phyloP scores from a whole-genome alignment of 2,888 invertebrate genomes.

The Dolomedes plantarius region DNA sequence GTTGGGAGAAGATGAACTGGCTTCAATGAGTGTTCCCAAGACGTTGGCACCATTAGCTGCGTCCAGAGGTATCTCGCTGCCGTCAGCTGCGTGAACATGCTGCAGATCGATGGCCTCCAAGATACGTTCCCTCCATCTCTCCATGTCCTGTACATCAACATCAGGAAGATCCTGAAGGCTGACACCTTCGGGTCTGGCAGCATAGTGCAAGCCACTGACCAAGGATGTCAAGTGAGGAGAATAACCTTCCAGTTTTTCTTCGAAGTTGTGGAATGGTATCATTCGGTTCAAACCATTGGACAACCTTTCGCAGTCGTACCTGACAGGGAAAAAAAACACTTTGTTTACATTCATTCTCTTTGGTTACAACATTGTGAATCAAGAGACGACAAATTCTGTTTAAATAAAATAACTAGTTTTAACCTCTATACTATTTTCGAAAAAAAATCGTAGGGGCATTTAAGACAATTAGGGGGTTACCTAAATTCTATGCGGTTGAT shows the following conservation, averaged over 20 bases:
- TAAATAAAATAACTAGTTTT: too few relatives aligned
- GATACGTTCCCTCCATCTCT: slow-evolving; percentile 86
- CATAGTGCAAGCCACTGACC: slow-evolving; percentile 72
- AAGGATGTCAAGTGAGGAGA: slow-evolving; percentile 73
- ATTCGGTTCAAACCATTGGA: slow-evolving; percentile 84
- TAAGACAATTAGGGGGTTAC: too few relatives aligned
- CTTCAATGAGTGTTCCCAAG: slow-evolving; percentile 87
- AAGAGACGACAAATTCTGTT: too few relatives aligned
- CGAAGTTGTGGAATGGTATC: slow-evolving; percentile 79
- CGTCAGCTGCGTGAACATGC: slow-evolving; percentile 78
- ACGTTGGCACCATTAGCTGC: slow-evolving; percentile 86
- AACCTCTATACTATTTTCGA: too few relatives aligned
- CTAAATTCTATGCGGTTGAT: too few relatives aligned
- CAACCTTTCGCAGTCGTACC: slow-evolving; percentile 85
- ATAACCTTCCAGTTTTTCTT: slow-evolving; percentile 72
- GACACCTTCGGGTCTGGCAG: slow-evolving; percentile 68
- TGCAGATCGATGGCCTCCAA: slow-evolving; percentile 84
- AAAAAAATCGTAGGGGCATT: too few relatives aligned
- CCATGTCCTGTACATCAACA: slow-evolving; percentile 77
- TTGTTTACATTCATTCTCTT: too few relatives aligned
- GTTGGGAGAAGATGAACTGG: slow-evolving; percentile 77
- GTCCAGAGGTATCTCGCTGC: slow-evolving; percentile 80
- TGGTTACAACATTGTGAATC: too few relatives aligned
- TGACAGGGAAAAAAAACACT: slow-evolving; percentile 28
- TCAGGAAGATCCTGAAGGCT: slow-evolving; percentile 47